A percentile compares a stretch with the other conserved stretches of the same genome.
Evolutionary conservation across 2,888 invertebrate genomes (phyloP).

Genomic region (Synergus umbraculus): DNA sequence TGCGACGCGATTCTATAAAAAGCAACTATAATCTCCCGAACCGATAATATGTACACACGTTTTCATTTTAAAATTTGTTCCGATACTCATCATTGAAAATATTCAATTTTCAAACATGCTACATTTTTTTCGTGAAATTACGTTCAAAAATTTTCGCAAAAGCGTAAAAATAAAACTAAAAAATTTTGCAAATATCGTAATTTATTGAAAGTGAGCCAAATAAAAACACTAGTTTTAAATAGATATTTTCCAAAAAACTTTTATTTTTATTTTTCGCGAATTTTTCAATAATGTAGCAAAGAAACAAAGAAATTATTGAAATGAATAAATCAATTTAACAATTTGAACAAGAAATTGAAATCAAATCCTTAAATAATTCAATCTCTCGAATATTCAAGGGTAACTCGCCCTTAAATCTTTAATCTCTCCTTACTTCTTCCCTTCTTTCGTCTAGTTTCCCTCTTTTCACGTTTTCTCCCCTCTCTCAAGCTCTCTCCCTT

Average conservation of each 20-base stretch:
- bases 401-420: background rate
- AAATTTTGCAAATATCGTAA: background rate
- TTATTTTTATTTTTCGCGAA: background rate
- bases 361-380: background rate
- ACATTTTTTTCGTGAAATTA: background rate
- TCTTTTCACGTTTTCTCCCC: slow-evolving; percentile 19
- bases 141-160: background rate
- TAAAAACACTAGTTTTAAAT: background rate
- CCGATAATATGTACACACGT: slow-evolving; percentile 41
- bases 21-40: slow-evolving; percentile 46
- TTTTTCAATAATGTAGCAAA: background rate
- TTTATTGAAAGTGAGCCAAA: background rate
- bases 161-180: background rate
- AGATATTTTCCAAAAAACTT: background rate
- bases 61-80: slow-evolving; percentile 4
- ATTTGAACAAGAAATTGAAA: background rate
- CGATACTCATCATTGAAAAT: slow-evolving; percentile 7
- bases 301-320: background rate
- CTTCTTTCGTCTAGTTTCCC: slow-evolving; percentile 24
- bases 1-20: slow-evolving; percentile 46
- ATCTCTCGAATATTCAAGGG: background rate
- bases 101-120: slow-evolving; percentile 1
- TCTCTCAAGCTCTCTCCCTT: slow-evolving; percentile 23
- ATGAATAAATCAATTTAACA: background rate
- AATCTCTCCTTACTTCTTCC: slow-evolving; percentile 3